phyloP scores from a whole-genome alignment of 2,888 invertebrate species.

The Drosophila nr. perissopoda region DNA sequence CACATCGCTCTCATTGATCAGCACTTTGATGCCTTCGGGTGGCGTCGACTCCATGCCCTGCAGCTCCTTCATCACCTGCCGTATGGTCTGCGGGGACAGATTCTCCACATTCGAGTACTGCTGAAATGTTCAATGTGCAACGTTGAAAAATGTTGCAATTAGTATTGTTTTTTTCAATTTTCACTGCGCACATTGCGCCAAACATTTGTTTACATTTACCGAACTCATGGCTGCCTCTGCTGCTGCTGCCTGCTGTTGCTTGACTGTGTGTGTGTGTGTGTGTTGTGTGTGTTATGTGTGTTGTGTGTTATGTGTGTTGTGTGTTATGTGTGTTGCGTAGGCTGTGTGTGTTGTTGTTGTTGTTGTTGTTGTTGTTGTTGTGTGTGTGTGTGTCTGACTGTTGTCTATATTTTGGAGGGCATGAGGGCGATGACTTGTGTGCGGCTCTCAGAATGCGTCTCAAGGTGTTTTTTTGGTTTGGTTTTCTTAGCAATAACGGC shows the following conservation, averaged over 20 bases:
- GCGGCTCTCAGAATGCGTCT: conserved; percentile 29
- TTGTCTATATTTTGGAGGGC: conserved; percentile 7
- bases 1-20: conserved; percentile 95
- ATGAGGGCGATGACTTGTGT: conserved; percentile 3
- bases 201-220: conserved; percentile 69
- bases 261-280: conserved; percentile 22
- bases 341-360: conserved; percentile 15
- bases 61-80: conserved; percentile 95
- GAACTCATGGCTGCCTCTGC: conserved; percentile 61
- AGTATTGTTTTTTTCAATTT: conserved; percentile 6
- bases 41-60: conserved; percentile 92
- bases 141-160: conserved; percentile 1
- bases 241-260: conserved; percentile 25
- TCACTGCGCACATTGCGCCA: conserved; percentile 1
- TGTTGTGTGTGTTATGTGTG: conserved; percentile 11
- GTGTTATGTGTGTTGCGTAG: too few relatives aligned
- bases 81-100: conserved; percentile 95
- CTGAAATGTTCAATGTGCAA: conserved; percentile 25
- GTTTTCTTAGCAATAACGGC: conserved; percentile 14
- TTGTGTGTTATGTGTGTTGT: too few relatives aligned
- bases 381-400: conserved; percentile 9
- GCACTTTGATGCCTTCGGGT: conserved; percentile 95
- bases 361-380: conserved; percentile 7
- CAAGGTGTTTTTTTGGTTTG: conserved; percentile 48
- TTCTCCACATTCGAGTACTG: conserved; percentile 97